Percentiles rank a stretch among this genome's conserved stretches.
Evolutionary conservation across 2,797 vertebrate genomes (phyloP).

Genomic region (Acanthornis magna): DNA sequence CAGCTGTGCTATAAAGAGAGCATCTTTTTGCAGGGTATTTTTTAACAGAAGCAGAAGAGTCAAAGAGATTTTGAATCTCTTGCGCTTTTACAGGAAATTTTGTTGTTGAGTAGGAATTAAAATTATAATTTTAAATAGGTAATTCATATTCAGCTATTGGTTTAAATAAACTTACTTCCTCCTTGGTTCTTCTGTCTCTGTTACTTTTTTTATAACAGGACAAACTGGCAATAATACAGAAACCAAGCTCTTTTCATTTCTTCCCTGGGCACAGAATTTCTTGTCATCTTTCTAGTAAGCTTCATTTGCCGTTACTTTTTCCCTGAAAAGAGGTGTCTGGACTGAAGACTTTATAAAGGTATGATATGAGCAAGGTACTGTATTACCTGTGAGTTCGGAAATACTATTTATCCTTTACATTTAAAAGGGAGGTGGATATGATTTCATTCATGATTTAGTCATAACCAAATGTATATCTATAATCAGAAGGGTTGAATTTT

Average conservation of each 20-base stretch:
- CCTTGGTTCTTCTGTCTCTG: neutral
- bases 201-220: neutral
- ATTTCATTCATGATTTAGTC: neutral
- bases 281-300: neutral
- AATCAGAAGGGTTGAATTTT: neutral
- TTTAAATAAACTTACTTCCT: neutral
- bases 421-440: neutral
- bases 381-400: neutral
- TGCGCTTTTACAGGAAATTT: neutral
- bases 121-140: neutral
- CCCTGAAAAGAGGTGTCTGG: neutral
- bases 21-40: neutral
- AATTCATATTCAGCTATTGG: neutral
- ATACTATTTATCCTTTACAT: neutral
- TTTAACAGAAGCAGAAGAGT: neutral
- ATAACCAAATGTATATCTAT: neutral
- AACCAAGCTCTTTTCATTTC: neutral
- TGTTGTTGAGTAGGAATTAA: neutral
- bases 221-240: neutral
- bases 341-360: neutral
- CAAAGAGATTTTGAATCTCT: neutral
- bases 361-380: neutral
- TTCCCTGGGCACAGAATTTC: neutral
- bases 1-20: neutral
- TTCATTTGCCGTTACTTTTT: neutral